Conservation (phyloP, 2,797 vertebrate genomes). For the Vespertilio murinus region DNA sequence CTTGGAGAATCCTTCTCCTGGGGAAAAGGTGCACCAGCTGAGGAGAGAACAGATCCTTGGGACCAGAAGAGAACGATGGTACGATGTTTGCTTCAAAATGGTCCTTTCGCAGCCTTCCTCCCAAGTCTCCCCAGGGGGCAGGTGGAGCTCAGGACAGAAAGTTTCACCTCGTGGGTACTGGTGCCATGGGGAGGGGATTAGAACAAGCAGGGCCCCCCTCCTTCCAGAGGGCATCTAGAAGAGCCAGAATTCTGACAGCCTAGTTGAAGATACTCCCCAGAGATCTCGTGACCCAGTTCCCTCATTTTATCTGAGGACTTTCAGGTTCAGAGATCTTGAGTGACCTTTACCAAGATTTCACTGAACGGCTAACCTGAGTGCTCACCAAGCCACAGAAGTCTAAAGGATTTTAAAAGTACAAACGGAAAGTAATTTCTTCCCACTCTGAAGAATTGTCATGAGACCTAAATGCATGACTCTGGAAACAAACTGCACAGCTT, state of each 20-base stretch:
- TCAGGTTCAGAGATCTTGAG: neutral
- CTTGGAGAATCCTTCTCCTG: neutral
- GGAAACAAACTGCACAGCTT: conserved; percentile 44
- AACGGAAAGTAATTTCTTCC: conserved; percentile 49
- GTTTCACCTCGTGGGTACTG: neutral
- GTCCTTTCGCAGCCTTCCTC: neutral
- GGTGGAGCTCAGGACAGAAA: neutral
- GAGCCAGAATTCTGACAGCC: neutral
- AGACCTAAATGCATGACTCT: conserved; percentile 41
- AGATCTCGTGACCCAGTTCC: neutral
- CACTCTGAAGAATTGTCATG: conserved; percentile 49
- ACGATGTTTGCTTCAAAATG: neutral
- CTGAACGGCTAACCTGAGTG: neutral
- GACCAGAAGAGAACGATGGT: neutral
- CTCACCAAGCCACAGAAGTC: neutral
- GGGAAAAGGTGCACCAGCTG: neutral
- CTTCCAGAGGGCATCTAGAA: neutral
- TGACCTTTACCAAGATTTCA: neutral
- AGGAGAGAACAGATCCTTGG: neutral
- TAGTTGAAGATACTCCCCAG: neutral
- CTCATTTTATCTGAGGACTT: neutral
- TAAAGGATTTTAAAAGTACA: conserved; percentile 38
- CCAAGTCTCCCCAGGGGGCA: neutral
- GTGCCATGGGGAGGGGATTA: neutral
- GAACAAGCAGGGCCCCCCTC: neutral